Evolutionary conservation across 1,140 invertebrate genomes (phyloP).

Genomic region (Myzus persicae): DNA sequence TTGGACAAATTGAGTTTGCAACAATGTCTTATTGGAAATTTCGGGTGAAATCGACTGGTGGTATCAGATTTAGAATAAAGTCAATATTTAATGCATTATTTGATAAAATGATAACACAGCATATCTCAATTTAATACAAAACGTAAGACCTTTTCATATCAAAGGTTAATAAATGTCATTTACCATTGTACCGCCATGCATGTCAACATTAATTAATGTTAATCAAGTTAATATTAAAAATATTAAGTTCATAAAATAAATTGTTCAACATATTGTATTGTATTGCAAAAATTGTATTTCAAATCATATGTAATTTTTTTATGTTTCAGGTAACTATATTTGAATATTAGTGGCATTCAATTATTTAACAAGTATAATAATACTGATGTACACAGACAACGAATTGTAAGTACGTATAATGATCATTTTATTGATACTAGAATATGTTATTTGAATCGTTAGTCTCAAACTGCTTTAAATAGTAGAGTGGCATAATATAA

Average conservation of each 20-base stretch:
- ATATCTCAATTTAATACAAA: background rate
- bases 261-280: no score
- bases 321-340: background rate
- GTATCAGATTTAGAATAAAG: background rate
- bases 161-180: no score
- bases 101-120: background rate
- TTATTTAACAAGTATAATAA: background rate
- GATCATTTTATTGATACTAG: background rate
- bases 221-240: no score
- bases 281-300: background rate
- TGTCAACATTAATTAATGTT: no score
- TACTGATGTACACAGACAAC: background rate
- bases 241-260: no score
- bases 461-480: no score
- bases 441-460: background rate
- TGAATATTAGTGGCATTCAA: background rate
- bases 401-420: background rate
- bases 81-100: background rate
- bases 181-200: no score
- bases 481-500: background rate
- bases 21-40: slow-evolving; percentile 23
- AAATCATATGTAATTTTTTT: background rate
- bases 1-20: background rate
- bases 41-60: background rate
- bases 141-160: no score